Conservation (phyloP, 2,797 vertebrate genomes). For the Oophaga sylvatica region DNA sequence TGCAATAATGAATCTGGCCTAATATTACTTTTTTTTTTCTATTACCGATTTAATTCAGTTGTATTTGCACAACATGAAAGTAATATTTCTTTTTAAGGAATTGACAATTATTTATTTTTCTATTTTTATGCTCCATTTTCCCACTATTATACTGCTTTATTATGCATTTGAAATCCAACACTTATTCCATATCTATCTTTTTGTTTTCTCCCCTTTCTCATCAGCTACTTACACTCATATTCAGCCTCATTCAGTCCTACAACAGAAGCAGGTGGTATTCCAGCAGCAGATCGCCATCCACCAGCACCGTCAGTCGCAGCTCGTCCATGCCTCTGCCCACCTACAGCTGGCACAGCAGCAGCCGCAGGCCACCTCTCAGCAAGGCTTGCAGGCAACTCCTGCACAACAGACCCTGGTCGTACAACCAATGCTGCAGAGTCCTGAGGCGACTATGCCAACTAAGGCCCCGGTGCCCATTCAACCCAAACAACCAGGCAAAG, state of each 20-base stretch:
- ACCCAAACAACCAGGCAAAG: constrained; percentile 81
- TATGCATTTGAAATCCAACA: background rate
- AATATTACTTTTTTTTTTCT: no score
- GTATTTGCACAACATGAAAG: no score
- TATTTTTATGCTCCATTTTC: background rate
- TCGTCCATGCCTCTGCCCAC: constrained; percentile 78
- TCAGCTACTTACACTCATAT: constrained; percentile 82
- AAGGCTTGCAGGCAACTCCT: constrained; percentile 67
- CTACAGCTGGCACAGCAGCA: constrained; percentile 78
- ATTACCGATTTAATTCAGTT: no score
- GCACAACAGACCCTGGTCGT: constrained; percentile 92
- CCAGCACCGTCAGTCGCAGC: constrained; percentile 81
- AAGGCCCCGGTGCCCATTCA: constrained; percentile 88
- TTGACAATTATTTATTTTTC: background rate
- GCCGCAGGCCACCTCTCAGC: constrained; percentile 73
- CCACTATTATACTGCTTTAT: background rate
- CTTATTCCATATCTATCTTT: constrained; percentile 10
- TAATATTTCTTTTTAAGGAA: no score
- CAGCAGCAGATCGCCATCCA: constrained; percentile 83
- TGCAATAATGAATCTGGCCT: no score
- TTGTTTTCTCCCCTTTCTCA: background rate
- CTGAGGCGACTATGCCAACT: constrained; percentile 72
- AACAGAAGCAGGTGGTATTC: constrained; percentile 84
- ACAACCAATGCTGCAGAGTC: constrained; percentile 87
- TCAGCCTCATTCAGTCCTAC: constrained; percentile 82